Base-by-base conservation (phyloP, 2,888 invertebrate species). In the Xylota segnis region DNA sequence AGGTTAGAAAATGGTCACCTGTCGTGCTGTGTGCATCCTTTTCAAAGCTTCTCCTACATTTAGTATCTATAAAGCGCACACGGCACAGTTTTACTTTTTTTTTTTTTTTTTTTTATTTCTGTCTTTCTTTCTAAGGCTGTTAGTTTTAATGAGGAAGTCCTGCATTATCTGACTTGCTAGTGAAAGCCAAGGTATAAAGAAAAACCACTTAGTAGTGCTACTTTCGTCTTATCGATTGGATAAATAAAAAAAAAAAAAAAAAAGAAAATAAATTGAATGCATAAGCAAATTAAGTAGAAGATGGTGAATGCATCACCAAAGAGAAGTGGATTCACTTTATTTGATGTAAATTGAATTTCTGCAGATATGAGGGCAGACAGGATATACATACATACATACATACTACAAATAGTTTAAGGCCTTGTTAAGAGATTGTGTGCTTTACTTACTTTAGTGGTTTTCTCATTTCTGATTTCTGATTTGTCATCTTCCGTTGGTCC, bases 121-220 rank as follows among this genome's bases (percentile, higher is more conserved):
- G 3, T 34, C 9, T n/a, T 10, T 34, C 5, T 27, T 3, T 29
- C n/a, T 29, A 18, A 58, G 34, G 16, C 16, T 32, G 37, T 58
- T 58, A 58, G 58, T 58, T 58, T 58, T 58, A 34, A 58, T 58
- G 37, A 58, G 58, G 12, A 58, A 58, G 58, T 58, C 58, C 7
- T 58, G 58, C 37, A 34, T 58, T 58, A 58, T 58, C 34, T 16
- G 58, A 5, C 10, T 12, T 54, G 6, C 6, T 32, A 5, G 3
- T 52, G 4, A 52, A 52, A 27, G 27, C 4, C 7, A 27, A 16
- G n/a, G 32, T 14, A 16, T 14, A 32, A 32, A 18, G 4, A 16
- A 9, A 12, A 34, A 37, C 27, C 58, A 58, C 34, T 58, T 34
- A 58, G 58, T 34, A 16, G 58, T 16, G 16, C 14, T 14, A 32